A percentile compares a stretch with the other conserved stretches of the same genome.
These are phyloP conservation scores for Cranoglanis bouderius DNA, from an alignment of 2,113 vertebrate genomes.

Conservation along the genomic window DNA sequence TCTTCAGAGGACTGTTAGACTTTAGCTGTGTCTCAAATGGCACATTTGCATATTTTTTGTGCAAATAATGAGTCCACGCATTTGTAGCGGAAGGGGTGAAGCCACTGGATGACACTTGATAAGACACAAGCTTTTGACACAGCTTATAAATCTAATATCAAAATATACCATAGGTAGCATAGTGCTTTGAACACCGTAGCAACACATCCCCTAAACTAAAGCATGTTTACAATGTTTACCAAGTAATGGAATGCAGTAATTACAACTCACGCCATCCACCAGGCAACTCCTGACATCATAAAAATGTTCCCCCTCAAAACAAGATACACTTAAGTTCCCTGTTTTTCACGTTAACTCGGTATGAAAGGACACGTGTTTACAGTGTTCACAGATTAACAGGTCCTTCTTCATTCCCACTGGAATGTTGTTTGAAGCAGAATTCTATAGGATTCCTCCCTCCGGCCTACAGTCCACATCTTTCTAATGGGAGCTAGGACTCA, in stretches of 20 bases:
- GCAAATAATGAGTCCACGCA: background rate
- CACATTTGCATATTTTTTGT: background rate
- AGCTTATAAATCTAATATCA: background rate
- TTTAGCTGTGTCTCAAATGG: background rate
- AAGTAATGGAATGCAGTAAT: slow-evolving; percentile 24
- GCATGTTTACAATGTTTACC: slow-evolving; percentile 18
- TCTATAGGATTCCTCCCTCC: slow-evolving; percentile 34
- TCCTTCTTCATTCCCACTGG: background rate
- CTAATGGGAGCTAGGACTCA: slow-evolving; percentile 44
- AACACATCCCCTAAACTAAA: background rate
- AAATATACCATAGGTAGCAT: background rate
- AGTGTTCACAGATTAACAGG: background rate
- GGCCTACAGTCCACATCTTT: slow-evolving; percentile 34
- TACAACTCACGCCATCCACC: background rate
- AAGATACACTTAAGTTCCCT: background rate
- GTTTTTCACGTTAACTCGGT: background rate
- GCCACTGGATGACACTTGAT: background rate
- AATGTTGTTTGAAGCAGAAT: slow-evolving; percentile 42
- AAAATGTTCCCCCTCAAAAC: background rate
- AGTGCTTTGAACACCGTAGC: background rate
- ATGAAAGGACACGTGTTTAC: slow-evolving; percentile 11
- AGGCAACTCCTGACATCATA: background rate
- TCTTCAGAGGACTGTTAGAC: background rate
- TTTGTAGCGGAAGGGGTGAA: too few species aligned
- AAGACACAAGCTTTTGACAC: background rate